Base-by-base conservation (phyloP, 2,888 invertebrate genomes). In the Zele albiditarsus region DNA sequence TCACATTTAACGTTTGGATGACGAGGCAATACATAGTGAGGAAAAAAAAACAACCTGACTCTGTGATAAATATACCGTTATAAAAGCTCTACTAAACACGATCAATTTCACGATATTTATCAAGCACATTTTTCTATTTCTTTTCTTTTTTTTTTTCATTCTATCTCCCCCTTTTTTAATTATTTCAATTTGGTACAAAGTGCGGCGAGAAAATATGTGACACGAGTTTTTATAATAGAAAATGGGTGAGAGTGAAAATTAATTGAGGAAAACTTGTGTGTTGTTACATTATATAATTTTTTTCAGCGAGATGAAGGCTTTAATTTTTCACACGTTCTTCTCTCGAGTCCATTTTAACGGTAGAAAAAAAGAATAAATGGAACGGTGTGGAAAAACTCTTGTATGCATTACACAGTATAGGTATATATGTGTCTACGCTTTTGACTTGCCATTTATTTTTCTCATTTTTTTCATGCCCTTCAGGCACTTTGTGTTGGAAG, bases 401-500 rank as follows among this genome's bases (percentile, higher is more conserved):
- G 68, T n/a, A 46, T 46, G 46, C 14, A 3, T 3, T 42, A 1
- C 20, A 1, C 20, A 27, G 42, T 62, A 16, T n/a, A 27, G 60
- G 62, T 60, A 23, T 67, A 63, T 57, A 57, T 63, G 46, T 49
- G 66, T 28, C n/a, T 69, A 66, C 66, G 70, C 74, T 76, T 57
- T 71, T 57, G 33, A 73, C 65, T 74, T 49, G 68, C 70, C 76
- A 62, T 71, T 70, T 73, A 70, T 77, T 67, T 63, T 53, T 23
- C n/a, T 46, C 42, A 71, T 75, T 57, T 71, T 71, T 70, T 71
- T 49, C 70, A 49, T 57, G 27, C 27, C 73, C 73, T 53, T 63
- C 33, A 62, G 62, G 68, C 60, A 69, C 46, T 74, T 74, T 66
- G 58, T 60, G 74, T 71, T 76, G 77, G 75, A 73, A 74, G 49